A percentile compares a stretch with the other conserved stretches of the same genome.
Evolutionary conservation across 92 coral and sea anemone genomes (phyloP).

Genomic region (Heliopora coerulea): DNA sequence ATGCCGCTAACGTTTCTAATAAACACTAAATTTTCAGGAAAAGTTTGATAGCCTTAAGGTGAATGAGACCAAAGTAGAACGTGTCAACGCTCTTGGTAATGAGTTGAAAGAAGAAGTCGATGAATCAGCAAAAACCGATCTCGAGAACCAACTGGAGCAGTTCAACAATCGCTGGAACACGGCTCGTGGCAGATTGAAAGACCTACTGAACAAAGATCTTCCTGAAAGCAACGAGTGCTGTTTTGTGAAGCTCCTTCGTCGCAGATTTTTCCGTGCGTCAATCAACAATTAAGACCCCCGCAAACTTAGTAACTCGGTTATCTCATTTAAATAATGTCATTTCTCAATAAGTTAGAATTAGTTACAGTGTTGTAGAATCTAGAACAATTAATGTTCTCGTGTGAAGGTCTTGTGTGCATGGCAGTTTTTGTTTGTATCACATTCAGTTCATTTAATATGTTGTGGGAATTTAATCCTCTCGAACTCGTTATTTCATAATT

Average conservation of each 20-base stretch:
- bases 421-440: too few species aligned
- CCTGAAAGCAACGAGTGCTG: constrained; percentile 71
- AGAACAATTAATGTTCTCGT: too few species aligned
- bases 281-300: background rate
- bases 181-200: constrained; percentile 58
- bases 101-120: constrained; percentile 61
- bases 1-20: too few species aligned
- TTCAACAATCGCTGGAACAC: constrained; percentile 74
- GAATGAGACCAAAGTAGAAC: constrained; percentile 59
- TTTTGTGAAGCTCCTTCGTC: constrained; percentile 58
- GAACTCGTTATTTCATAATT: too few species aligned
- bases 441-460: too few species aligned
- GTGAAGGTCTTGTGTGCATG: too few species aligned
- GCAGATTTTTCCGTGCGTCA: constrained; percentile 45
- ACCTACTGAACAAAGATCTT: constrained; percentile 54
- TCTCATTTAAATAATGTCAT: too few species aligned
- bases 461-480: too few species aligned
- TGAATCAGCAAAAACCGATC: constrained; percentile 54
- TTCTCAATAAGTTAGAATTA: too few species aligned
- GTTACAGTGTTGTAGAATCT: too few species aligned
- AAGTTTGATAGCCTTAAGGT: constrained; percentile 72
- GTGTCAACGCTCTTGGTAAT: constrained; percentile 56
- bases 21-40: constrained; percentile 43
- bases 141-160: constrained; percentile 59
- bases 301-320: background rate